A percentile compares a stretch with the other conserved stretches of the same genome.
Evolutionary conservation across 2,797 vertebrate species (phyloP).

Genomic region (Orestias chungarensis): DNA sequence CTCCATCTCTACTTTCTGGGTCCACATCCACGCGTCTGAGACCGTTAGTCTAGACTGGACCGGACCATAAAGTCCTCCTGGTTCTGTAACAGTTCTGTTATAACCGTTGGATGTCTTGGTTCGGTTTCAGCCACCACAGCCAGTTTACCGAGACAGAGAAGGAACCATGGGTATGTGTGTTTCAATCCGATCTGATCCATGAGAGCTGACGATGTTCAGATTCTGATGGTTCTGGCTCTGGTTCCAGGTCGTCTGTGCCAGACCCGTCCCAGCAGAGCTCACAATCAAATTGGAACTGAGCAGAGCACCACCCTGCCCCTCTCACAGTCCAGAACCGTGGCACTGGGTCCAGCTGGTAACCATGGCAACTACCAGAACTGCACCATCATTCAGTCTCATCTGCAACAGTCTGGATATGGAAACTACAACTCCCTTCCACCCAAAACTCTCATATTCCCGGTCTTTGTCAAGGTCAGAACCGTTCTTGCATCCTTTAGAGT

Average conservation of each 20-base stretch:
- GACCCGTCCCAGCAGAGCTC: slow-evolving; percentile 76
- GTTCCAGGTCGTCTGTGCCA: slow-evolving; percentile 73
- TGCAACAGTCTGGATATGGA: slow-evolving; percentile 82
- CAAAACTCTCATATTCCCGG: slow-evolving; percentile 86
- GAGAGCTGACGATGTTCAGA: neutral
- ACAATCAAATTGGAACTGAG: slow-evolving; percentile 49
- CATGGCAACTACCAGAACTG: slow-evolving; percentile 89
- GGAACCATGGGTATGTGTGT: slow-evolving; percentile 71
- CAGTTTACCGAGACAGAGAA: slow-evolving; percentile 82
- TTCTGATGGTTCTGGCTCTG: neutral
- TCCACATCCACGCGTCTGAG: too few relatives aligned
- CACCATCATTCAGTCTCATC: slow-evolving; percentile 85
- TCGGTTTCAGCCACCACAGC: slow-evolving; percentile 83
- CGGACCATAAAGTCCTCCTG: too few relatives aligned
- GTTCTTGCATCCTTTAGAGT: too few relatives aligned
- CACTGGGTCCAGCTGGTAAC: slow-evolving; percentile 72
- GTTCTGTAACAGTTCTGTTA: neutral
- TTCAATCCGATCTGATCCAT: neutral
- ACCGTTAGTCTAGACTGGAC: too few relatives aligned
- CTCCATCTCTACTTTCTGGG: too few relatives aligned
- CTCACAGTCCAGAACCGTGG: neutral
- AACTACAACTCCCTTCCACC: slow-evolving; percentile 84
- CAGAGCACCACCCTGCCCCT: slow-evolving; percentile 64
- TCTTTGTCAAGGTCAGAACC: slow-evolving; percentile 41
- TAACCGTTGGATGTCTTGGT: neutral